These are phyloP conservation scores for Margarornis squamiger DNA, from an alignment of 2,797 vertebrate genomes.

Conservation along the genomic window DNA sequence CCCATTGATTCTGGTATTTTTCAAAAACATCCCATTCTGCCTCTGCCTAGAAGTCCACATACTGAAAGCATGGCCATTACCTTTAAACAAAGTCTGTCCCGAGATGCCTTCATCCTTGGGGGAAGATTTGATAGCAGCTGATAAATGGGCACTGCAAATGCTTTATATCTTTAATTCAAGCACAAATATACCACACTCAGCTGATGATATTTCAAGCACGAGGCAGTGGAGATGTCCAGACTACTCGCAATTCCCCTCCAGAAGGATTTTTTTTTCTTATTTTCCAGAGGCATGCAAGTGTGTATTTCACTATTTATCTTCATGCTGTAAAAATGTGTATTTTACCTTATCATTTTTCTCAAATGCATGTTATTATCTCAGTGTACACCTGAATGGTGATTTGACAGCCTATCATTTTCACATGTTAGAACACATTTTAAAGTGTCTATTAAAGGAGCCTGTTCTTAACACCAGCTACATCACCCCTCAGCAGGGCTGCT, in stretches of 20 bases:
- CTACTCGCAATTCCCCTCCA: neutral
- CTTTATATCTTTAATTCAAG: neutral
- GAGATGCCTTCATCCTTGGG: neutral
- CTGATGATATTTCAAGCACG: neutral
- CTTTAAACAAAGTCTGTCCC: neutral
- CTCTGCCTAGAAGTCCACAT: neutral
- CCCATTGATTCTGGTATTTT: neutral
- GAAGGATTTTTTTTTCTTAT: neutral
- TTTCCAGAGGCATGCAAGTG: neutral
- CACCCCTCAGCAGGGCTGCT: constrained; percentile 33
- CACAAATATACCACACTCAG: neutral
- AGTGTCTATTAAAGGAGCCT: constrained; percentile 49
- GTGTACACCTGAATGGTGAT: constrained; percentile 39
- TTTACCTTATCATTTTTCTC: constrained; percentile 34
- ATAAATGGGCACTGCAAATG: neutral
- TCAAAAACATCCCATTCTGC: neutral
- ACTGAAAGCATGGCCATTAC: neutral
- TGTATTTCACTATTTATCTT: constrained; percentile 46
- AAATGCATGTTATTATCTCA: constrained; percentile 50
- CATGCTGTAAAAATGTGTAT: constrained; percentile 27
- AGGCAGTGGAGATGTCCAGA: neutral
- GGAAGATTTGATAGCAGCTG: neutral
- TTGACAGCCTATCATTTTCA: constrained; percentile 72
- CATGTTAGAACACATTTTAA: constrained; percentile 68
- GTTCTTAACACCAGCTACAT: constrained; percentile 40